Conservation (phyloP, 2,113 vertebrate genomes). For the Rana temporaria region DNA sequence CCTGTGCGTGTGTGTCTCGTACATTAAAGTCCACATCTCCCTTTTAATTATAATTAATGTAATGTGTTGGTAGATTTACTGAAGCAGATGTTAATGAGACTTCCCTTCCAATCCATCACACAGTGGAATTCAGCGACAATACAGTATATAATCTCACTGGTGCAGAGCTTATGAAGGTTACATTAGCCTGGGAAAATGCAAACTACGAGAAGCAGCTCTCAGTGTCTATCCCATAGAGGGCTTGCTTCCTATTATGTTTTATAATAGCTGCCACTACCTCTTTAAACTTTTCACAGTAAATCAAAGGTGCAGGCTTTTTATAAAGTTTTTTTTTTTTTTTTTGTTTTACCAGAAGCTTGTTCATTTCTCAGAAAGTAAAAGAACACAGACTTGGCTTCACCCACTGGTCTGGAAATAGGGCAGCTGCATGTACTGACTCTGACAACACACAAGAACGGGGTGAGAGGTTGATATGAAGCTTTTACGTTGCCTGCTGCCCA, state of each 20-base stretch:
- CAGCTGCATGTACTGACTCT: constrained; percentile 59
- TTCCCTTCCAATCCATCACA: neutral
- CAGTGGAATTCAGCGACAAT: neutral
- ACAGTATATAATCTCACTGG: neutral
- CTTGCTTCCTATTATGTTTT: neutral
- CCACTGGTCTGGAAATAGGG: constrained; percentile 48
- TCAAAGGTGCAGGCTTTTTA: constrained; percentile 7
- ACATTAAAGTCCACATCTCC: neutral
- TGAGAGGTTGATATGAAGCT: neutral
- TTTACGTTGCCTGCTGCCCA: neutral
- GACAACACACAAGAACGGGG: constrained; percentile 60
- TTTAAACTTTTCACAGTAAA: neutral
- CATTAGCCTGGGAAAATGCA: neutral
- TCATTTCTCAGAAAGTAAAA: constrained; percentile 61
- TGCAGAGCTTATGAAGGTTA: neutral
- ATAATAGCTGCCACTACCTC: neutral
- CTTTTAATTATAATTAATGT: constrained; percentile 11
- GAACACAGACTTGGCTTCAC: constrained; percentile 60
- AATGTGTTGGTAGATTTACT: constrained; percentile 8
- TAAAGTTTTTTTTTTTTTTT: constrained; percentile 21
- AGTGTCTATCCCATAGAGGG: neutral
- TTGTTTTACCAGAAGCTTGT: constrained; percentile 45
- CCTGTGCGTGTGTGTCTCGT: neutral
- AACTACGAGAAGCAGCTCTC: neutral
- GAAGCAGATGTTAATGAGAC: constrained; percentile 13